phyloP scores from a whole-genome alignment of 2,113 vertebrate species.

The Antigone vipio region DNA sequence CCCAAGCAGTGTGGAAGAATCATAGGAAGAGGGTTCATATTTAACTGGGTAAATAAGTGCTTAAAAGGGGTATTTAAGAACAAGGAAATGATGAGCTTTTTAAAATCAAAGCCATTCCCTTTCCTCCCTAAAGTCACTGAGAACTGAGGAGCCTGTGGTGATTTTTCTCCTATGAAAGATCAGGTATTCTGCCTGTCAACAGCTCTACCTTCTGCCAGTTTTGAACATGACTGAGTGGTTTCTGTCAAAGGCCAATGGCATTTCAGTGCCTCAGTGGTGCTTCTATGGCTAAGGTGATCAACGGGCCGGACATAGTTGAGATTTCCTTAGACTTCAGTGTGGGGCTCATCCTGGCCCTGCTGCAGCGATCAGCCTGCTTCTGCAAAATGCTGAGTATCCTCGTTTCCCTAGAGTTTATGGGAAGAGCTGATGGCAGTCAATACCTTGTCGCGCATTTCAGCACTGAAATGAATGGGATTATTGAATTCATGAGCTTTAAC shows the following conservation, averaged over 20 bases:
- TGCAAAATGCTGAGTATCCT: neutral
- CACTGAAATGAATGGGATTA: neutral
- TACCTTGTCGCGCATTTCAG: neutral
- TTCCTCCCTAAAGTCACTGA: neutral
- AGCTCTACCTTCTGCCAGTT: neutral
- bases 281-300: neutral
- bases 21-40: neutral
- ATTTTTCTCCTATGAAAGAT: neutral
- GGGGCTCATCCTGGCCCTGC: neutral
- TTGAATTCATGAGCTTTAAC: neutral
- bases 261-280: neutral
- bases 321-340: neutral
- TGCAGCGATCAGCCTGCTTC: accelerated
- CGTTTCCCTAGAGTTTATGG: neutral
- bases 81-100: neutral
- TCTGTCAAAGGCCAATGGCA: neutral
- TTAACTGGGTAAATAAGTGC: neutral
- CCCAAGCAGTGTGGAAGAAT: neutral
- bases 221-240: neutral
- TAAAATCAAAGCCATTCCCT: neutral
- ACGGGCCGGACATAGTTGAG: neutral
- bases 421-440: neutral
- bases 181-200: neutral
- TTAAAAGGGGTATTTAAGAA: neutral
- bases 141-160: neutral